Evolutionary conservation across 2,797 vertebrate species (phyloP), one percentile per base, ranked within the genome.

Genomic region (Chelidonichthys spinosus): DNA sequence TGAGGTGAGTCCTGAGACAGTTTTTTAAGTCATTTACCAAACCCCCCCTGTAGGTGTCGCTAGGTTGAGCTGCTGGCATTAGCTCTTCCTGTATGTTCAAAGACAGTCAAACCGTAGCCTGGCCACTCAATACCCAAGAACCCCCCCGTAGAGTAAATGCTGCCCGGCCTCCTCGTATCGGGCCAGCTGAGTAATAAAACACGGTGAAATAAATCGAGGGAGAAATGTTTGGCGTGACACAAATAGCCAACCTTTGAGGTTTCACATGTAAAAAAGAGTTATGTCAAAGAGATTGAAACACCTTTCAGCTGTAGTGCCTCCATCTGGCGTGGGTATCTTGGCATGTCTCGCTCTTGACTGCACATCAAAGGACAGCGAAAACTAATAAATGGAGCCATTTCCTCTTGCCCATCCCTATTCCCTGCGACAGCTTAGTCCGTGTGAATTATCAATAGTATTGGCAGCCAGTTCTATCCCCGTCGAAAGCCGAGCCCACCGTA

Each of bases 401-500:
- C 85, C 87, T 85, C 84, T 81, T 39, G 74, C 89, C 88, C 84
- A 81, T 79, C 86, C 86, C 89, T 89, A 89, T 92, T 93, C 90
- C 91, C 92, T 46, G 82, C 58, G 78, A 92, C 89, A 89, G 88
- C 85, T 93, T 92, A 92, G 87, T 87, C 81, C 74, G 85, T 89
- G 87, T 94, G 91, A 93, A 92, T 93, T 93, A 93, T 93, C 92
- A 90, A 92, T 93, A 92, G 79, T 91, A 90, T 93, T 93, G 92
- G 92, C 92, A 91, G 86, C 78, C 76, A 36, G 68, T 78, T 78
- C 89, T 81, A 85, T 86, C 92, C 91, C 89, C 83, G 78, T 36
- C 74, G 73, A 84, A 25, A 88, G 89, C 90, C 84, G 83, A 86
- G 83, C 83, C 83, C 74, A 52, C 89, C 86, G 83, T 90, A 93